Percentiles rank a stretch among this genome's conserved stretches.
Evolutionary conservation across 2,888 invertebrate species (phyloP).

Genomic region (Diplolepis rosae): DNA sequence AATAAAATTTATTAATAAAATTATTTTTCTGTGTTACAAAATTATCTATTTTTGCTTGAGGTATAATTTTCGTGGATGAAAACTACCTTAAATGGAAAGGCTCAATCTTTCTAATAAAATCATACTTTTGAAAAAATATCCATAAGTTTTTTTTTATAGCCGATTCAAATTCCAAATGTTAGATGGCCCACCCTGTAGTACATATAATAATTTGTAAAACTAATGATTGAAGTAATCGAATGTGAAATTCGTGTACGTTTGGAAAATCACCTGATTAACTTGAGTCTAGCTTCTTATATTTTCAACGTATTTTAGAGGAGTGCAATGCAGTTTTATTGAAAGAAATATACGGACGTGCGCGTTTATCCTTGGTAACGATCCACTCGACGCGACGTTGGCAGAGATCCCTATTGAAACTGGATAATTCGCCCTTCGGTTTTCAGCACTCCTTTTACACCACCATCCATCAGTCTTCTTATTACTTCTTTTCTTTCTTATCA

Average conservation of each 20-base stretch:
- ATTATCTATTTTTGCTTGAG: too few species aligned
- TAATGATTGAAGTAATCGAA: not conserved
- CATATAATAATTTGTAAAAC: not conserved
- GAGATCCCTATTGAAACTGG: conserved; percentile 6
- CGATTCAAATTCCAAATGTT: too few species aligned
- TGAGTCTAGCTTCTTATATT: not conserved
- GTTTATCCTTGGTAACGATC: not conserved
- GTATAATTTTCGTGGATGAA: too few species aligned
- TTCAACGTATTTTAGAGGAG: not conserved
- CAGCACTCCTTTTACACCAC: not conserved
- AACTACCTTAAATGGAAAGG: too few species aligned
- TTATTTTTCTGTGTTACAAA: too few species aligned
- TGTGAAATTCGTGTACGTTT: not conserved
- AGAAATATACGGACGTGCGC: not conserved
- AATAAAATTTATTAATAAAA: too few species aligned
- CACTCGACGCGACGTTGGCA: conserved; percentile 2
- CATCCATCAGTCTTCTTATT: not conserved
- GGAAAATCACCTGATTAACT: not conserved
- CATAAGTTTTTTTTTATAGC: too few species aligned
- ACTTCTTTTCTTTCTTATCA: not conserved
- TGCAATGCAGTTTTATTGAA: not conserved
- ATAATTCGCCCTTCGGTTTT: conserved; percentile 2
- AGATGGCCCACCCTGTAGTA: too few species aligned
- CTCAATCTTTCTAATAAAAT: too few species aligned
- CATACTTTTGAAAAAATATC: too few species aligned